A percentile compares a stretch with the other conserved stretches of the same genome.
Conservation (phyloP, 35 echinoderm and acorn worm genomes). For the Strongylocentrotus purpuratus region DNA sequence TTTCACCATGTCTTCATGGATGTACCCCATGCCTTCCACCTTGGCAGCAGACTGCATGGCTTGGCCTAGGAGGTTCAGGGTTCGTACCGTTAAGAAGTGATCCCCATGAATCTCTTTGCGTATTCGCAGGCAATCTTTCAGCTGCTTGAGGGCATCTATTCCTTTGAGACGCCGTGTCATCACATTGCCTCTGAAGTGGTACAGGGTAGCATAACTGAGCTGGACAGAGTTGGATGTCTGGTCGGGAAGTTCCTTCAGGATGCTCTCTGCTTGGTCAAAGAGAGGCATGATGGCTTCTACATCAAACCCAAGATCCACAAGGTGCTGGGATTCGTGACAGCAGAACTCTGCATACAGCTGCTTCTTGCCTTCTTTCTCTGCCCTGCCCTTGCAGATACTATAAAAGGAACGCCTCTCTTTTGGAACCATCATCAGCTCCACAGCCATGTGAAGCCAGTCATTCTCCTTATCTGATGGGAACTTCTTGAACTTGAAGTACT, state of each 20-base stretch:
- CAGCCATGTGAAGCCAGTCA: constrained; percentile 72
- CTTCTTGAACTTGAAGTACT: constrained; percentile 49
- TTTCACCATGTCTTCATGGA: constrained; percentile 65
- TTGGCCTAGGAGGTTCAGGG: constrained; percentile 56
- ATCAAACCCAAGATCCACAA: constrained; percentile 66
- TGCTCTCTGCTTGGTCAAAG: constrained; percentile 67
- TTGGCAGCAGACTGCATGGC: constrained; percentile 64
- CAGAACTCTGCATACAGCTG: constrained; percentile 67
- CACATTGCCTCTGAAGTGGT: constrained; percentile 62
- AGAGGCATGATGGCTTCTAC: constrained; percentile 62
- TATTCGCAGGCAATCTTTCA: constrained; percentile 58
- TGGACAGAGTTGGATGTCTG: constrained; percentile 50
- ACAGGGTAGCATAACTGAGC: constrained; percentile 66
- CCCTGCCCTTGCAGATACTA: constrained; percentile 49
- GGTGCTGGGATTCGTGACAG: constrained; percentile 53
- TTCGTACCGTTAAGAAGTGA: constrained; percentile 58
- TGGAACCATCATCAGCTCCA: constrained; percentile 66
- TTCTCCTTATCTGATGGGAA: constrained; percentile 57
- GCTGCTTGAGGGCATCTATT: constrained; percentile 49
- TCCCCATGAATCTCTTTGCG: constrained; percentile 62
- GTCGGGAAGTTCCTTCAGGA: constrained; percentile 45
- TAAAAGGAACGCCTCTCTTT: constrained; percentile 61
- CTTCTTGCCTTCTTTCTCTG: constrained; percentile 50
- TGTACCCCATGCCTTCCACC: constrained; percentile 53
- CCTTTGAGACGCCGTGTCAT: constrained; percentile 30